Percentiles rank a stretch among this genome's conserved stretches.
phyloP scores from a whole-genome alignment of 1,140 invertebrate genomes.

The Procambarus clarkii region DNA sequence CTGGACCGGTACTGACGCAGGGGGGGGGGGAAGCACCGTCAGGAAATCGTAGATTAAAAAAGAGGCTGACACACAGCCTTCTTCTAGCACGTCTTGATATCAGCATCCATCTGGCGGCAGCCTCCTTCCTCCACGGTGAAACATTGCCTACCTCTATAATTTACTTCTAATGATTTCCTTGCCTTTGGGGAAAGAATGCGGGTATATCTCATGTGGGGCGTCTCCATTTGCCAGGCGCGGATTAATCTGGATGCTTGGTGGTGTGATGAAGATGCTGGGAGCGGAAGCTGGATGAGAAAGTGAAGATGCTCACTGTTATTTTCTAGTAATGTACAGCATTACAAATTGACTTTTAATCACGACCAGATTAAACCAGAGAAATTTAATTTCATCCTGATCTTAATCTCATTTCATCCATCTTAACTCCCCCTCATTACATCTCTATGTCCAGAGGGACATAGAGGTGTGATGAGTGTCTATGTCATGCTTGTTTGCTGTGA shows the following conservation, averaged over 20 bases:
- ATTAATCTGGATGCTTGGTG: not conserved
- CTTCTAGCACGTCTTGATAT: constrained; percentile 8
- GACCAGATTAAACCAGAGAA: no score
- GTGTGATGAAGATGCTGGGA: not conserved
- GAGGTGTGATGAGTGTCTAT: no score
- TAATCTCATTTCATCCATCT: no score
- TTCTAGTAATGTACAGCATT: no score
- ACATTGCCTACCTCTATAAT: constrained; percentile 38
- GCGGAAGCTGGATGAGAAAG: not conserved
- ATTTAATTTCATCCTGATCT: no score
- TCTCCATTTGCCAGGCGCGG: not conserved
- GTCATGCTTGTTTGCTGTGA: no score
- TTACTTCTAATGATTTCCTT: constrained; percentile 53
- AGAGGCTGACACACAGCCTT: not conserved
- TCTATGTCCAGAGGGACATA: no score
- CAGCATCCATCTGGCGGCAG: constrained; percentile 32
- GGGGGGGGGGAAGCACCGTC: no score
- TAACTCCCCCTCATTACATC: no score
- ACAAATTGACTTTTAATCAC: no score
- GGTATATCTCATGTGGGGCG: not conserved
- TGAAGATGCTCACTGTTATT: not conserved
- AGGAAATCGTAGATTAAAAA: no score
- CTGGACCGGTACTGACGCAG: no score
- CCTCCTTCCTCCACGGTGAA: constrained; percentile 14
- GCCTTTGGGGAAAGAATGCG: constrained; percentile 21